Conservation (phyloP, 1,140 invertebrate genomes). For the Ceratitis capitata region DNA sequence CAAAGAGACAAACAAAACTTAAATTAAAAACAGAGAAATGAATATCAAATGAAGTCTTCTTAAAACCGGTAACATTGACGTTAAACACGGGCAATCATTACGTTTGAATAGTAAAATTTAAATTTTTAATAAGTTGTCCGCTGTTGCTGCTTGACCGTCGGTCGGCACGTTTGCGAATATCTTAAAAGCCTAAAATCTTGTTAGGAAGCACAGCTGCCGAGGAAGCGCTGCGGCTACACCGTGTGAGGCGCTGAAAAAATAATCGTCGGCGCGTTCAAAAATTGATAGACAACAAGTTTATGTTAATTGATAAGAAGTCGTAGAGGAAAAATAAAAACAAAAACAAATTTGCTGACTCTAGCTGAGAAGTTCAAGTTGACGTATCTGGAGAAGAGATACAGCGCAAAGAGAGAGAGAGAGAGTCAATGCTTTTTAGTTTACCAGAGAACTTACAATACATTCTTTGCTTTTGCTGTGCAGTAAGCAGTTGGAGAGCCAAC, state of each 20-base stretch:
- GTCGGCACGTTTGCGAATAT: not conserved
- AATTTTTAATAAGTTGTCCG: not conserved
- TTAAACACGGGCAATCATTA: not conserved
- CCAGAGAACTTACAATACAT: too few species aligned
- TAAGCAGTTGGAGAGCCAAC: not conserved
- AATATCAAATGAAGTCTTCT: not conserved
- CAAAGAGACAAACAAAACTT: not conserved
- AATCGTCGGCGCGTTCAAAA: not conserved
- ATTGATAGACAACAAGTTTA: not conserved
- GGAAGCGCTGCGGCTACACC: not conserved
- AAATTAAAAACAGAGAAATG: not conserved
- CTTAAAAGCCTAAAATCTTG: not conserved
- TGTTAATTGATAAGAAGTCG: not conserved
- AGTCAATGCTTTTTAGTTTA: too few species aligned
- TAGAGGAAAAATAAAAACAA: not conserved
- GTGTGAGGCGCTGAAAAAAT: not conserved
- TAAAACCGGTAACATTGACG: not conserved
- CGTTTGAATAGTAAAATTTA: slow-evolving; percentile 23
- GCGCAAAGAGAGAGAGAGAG: too few species aligned
- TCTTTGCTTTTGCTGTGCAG: not conserved
- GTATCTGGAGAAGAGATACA: not conserved
- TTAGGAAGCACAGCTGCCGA: not conserved
- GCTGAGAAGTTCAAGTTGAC: not conserved
- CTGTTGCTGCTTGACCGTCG: too few species aligned
- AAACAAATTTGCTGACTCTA: not conserved